These are phyloP conservation scores for Dasyurus viverrinus DNA, from an alignment of 2,113 vertebrate genomes.

Conservation along the genomic window DNA sequence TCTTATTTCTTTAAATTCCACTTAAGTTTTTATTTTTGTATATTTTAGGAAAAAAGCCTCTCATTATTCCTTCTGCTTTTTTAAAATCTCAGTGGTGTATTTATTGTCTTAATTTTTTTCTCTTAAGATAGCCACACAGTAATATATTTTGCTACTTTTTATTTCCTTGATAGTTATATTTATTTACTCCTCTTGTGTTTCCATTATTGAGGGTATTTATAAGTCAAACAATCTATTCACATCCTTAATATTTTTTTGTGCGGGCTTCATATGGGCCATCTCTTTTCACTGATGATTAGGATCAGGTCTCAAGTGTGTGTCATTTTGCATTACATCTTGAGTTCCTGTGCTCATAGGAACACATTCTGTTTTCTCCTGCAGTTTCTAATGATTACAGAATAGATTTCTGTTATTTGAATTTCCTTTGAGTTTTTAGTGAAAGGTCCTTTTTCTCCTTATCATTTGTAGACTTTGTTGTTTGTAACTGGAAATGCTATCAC, in stretches of 20 bases:
- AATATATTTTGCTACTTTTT: neutral
- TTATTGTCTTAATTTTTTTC: neutral
- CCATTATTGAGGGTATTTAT: neutral
- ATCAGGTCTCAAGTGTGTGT: neutral
- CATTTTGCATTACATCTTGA: neutral
- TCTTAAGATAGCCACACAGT: neutral
- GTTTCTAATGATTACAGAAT: neutral
- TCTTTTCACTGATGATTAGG: neutral
- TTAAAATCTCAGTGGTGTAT: neutral
- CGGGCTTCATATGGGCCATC: neutral
- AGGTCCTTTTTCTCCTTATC: neutral
- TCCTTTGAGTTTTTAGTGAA: neutral
- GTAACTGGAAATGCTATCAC: neutral
- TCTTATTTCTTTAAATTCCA: neutral
- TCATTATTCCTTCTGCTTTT: neutral
- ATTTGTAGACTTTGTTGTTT: neutral
- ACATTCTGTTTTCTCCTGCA: neutral
- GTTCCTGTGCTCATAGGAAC: neutral
- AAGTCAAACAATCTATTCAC: neutral
- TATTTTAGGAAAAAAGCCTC: neutral
- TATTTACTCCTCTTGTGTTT: neutral
- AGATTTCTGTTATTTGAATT: neutral
- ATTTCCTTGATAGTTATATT: neutral
- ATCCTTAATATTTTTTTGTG: neutral
- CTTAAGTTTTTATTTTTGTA: neutral